These are phyloP conservation scores for Erebia epiphron DNA, from an alignment of 2,888 invertebrate genomes.

Conservation along the genomic window DNA sequence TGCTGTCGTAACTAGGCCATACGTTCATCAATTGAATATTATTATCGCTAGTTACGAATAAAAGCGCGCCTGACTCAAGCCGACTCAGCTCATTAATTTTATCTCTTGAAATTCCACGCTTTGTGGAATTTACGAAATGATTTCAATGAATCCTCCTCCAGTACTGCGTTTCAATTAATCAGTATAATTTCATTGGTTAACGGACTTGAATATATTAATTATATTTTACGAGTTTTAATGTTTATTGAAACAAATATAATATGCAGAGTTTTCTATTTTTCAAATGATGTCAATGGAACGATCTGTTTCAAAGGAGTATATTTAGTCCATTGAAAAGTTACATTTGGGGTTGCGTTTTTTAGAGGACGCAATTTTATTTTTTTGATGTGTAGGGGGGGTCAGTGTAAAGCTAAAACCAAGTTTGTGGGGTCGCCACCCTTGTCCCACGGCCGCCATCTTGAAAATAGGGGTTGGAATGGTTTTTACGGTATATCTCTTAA, in stretches of 20 bases:
- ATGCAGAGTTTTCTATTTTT: background rate
- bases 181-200: conserved; percentile 53
- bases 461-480: no score
- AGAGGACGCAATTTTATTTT: no score
- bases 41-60: conserved; percentile 6
- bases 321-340: no score
- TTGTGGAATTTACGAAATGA: conserved; percentile 66
- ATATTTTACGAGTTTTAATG: background rate
- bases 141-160: conserved; percentile 52
- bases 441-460: no score
- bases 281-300: background rate
- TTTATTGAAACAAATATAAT: background rate
- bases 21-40: conserved; percentile 5
- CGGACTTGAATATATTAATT: background rate
- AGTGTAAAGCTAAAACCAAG: no score
- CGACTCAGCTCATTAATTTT: conserved; percentile 59
- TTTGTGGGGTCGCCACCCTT: no score
- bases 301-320: background rate
- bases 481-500: no score
- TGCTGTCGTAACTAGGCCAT: background rate
- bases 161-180: conserved; percentile 61
- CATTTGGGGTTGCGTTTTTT: no score
- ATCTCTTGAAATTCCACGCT: conserved; percentile 62
- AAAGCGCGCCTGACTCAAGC: conserved; percentile 19
- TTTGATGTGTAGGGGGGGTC: no score